A percentile compares a stretch with the other conserved stretches of the same genome.
Conservation (phyloP, 2,888 invertebrate genomes). For the Polietes domitor region DNA sequence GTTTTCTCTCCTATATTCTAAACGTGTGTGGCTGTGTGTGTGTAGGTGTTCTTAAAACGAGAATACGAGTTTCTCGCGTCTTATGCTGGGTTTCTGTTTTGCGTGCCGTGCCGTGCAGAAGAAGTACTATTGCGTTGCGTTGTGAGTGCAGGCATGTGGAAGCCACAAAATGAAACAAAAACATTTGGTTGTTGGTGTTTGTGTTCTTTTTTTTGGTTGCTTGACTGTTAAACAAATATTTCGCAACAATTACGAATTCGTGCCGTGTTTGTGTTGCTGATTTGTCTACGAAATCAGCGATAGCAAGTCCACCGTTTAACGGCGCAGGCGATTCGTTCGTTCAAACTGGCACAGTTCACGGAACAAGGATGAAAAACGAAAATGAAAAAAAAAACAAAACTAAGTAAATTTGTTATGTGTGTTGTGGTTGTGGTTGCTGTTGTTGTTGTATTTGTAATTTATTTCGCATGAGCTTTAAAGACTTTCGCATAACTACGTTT, state of each 20-base stretch:
- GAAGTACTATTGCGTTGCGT: not conserved
- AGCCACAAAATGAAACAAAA: not conserved
- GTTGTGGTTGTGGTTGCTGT: not conserved
- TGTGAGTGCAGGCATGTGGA: not conserved
- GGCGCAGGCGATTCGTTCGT: not conserved
- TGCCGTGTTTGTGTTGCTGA: not conserved
- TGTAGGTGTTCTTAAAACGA: not conserved
- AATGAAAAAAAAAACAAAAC: not conserved
- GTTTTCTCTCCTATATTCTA: not conserved
- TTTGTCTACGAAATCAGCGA: not conserved
- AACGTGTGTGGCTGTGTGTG: not conserved
- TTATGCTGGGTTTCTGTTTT: not conserved
- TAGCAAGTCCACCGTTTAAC: not conserved
- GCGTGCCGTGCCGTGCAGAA: not conserved
- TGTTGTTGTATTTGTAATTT: not conserved
- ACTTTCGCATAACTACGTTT: constrained; percentile 39
- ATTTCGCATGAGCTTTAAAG: not conserved
- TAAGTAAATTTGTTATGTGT: not conserved
- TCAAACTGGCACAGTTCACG: not conserved
- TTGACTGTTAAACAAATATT: not conserved
- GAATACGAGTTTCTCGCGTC: not conserved
- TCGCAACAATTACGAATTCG: not conserved
- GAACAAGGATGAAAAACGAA: not conserved
- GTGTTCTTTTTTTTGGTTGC: not conserved
- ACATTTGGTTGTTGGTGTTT: not conserved